These are phyloP conservation scores for Argya squamiceps DNA, from an alignment of 2,797 vertebrate species.

Conservation along the genomic window DNA sequence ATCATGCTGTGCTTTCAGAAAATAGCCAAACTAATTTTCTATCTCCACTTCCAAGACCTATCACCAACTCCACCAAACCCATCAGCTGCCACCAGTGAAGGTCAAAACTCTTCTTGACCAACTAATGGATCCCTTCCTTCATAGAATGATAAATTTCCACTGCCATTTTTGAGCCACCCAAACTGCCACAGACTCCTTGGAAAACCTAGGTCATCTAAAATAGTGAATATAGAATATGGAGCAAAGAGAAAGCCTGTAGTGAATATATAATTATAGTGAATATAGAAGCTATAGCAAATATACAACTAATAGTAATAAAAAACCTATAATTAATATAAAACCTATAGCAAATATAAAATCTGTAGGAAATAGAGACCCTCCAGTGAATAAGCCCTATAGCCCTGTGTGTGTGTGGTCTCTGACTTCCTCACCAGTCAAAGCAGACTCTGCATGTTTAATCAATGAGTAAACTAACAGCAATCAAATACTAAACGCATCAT, in stretches of 20 bases:
- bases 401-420: not conserved
- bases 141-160: not conserved
- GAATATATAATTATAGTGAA: not conserved
- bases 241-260: not conserved
- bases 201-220: not conserved
- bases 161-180: not conserved
- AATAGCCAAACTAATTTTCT: not conserved
- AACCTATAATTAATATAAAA: not conserved
- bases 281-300: not conserved
- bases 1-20: not conserved
- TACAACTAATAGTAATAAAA: not conserved
- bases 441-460: conserved; percentile 44
- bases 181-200: not conserved
- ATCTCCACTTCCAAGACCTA: not conserved
- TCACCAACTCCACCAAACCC: not conserved
- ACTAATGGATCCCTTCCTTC: not conserved
- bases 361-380: not conserved
- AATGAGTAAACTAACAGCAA: conserved; percentile 57
- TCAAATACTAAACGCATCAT: conserved; percentile 56
- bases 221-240: rapidly evolving
- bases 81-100: not conserved
- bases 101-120: not conserved
- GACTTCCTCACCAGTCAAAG: not conserved
- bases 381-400: not conserved
- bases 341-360: not conserved